Evolutionary conservation across 2,113 vertebrate species (phyloP), one percentile per base, ranked within the genome.

Genomic region (Circaetus cinerascens): DNA sequence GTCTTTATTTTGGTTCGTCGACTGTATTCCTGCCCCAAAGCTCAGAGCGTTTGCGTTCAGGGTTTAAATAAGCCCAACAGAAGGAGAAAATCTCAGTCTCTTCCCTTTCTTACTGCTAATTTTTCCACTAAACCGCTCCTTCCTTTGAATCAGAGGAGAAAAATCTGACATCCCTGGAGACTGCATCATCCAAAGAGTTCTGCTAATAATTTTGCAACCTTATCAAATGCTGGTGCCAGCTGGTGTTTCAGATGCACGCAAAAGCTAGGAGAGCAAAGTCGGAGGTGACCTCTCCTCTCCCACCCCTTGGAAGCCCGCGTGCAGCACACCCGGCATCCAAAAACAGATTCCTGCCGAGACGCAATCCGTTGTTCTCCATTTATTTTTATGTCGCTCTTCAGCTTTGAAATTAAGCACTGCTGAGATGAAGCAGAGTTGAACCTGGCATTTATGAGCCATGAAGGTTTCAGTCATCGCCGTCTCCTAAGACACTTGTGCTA

Each of bases 401-500:
- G 71, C 88, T 95, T 48, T 50, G 66, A 36, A 85, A 86, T 88
- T 30, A 92, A 85, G 95, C 82, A 13, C 74, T 15, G 86, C 93
- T 86, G 93, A 78, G 74, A 56, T 8, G 82, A 56, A 86, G 90
- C 81, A 5, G 90, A 64, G 71, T 56, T 11, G 40, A 90, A 89
- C 59, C 86, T 36, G 86, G 13, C 40, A 11, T 90, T 97, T 92
- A 82, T 63, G 92, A 93, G 69, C 92, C 94, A 26, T 76, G 85
- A 90, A 90, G 92, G 94, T 81, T 93, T 94, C 68, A 8, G 63
- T 41, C 88, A 36, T 74, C 4, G 4, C 45, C 1, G 0, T 50
- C 90, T 78, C 85, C 6, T 0, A 22, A 50, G 77, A 46, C 41
- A 8, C 0, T 46, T 13, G 69, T 30, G 90, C 81, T 79, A 4